These are phyloP conservation scores for Semibalanus balanoides DNA, from an alignment of 1,140 invertebrate species.

Conservation along the genomic window DNA sequence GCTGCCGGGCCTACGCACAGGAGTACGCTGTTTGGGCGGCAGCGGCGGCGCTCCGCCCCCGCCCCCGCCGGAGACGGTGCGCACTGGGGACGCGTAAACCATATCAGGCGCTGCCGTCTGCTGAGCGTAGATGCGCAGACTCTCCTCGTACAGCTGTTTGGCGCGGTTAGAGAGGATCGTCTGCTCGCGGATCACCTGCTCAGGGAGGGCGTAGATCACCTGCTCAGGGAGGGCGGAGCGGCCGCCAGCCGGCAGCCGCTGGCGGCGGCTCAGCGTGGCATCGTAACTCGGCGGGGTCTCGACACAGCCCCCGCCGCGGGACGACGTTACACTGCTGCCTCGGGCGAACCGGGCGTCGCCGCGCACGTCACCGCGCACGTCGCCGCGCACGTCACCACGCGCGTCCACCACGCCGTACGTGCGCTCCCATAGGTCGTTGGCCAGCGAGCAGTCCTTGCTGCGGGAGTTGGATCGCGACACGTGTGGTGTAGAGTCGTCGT, in stretches of 20 bases:
- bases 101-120: slow-evolving; percentile 45
- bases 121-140: slow-evolving; percentile 26
- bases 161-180: too few relatives aligned
- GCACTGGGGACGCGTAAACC: background rate
- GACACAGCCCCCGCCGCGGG: slow-evolving; percentile 16
- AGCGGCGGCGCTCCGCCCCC: slow-evolving; percentile 20
- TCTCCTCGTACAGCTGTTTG: too few relatives aligned
- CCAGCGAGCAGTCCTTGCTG: slow-evolving; percentile 28
- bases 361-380: background rate
- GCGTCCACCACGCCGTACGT: slow-evolving; percentile 7
- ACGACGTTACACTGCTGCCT: slow-evolving; percentile 20
- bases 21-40: slow-evolving; percentile 23
- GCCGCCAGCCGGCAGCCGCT: slow-evolving; percentile 9
- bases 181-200: too few relatives aligned
- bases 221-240: slow-evolving; percentile 11
- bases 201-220: too few relatives aligned
- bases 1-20: too few relatives aligned
- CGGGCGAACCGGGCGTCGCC: slow-evolving; percentile 18
- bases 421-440: slow-evolving; percentile 11
- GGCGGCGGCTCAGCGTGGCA: slow-evolving; percentile 14
- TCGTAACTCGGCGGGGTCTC: slow-evolving; percentile 18
- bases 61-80: too few relatives aligned
- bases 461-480: slow-evolving; percentile 37
- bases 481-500: slow-evolving; percentile 39
- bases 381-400: too few relatives aligned